These are phyloP conservation scores for Leucophenga varia DNA, from an alignment of 1,140 invertebrate genomes.

Conservation along the genomic window DNA sequence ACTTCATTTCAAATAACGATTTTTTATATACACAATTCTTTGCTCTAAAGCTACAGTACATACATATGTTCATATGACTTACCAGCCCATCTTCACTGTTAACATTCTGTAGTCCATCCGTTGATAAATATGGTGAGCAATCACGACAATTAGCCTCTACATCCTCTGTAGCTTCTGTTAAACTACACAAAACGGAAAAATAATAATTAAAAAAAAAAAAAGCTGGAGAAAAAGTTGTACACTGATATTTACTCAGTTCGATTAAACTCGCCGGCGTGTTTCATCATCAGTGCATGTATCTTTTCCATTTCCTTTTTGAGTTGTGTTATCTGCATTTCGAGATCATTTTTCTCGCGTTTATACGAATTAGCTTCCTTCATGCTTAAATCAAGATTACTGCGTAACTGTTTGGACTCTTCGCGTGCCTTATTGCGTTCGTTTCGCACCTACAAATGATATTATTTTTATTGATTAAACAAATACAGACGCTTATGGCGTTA, in stretches of 20 bases:
- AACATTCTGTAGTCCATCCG: constrained; percentile 55
- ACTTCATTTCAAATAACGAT: no score
- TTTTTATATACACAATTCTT: no score
- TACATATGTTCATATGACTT: neutral
- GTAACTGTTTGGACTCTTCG: constrained; percentile 81
- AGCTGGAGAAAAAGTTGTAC: no score
- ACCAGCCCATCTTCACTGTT: constrained; percentile 58
- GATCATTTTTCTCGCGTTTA: constrained; percentile 78
- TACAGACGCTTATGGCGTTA: constrained; percentile 18
- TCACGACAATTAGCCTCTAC: constrained; percentile 47
- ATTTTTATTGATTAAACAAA: constrained; percentile 19
- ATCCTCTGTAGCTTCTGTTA: constrained; percentile 39
- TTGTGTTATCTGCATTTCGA: constrained; percentile 78
- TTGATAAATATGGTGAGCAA: constrained; percentile 52
- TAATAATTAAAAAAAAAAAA: neutral
- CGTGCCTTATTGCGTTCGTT: constrained; percentile 84
- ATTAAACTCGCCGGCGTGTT: constrained; percentile 69
- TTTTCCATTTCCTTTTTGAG: constrained; percentile 79
- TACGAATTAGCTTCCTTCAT: constrained; percentile 75
- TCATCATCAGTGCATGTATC: constrained; percentile 67
- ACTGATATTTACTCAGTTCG: constrained; percentile 29
- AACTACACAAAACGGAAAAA: constrained; percentile 4
- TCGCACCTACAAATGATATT: no score
- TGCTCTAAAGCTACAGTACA: no score
- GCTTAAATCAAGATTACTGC: constrained; percentile 75